These are phyloP conservation scores for Gymnocephalus cernua DNA, from an alignment of 2,113 vertebrate genomes.

Conservation along the genomic window DNA sequence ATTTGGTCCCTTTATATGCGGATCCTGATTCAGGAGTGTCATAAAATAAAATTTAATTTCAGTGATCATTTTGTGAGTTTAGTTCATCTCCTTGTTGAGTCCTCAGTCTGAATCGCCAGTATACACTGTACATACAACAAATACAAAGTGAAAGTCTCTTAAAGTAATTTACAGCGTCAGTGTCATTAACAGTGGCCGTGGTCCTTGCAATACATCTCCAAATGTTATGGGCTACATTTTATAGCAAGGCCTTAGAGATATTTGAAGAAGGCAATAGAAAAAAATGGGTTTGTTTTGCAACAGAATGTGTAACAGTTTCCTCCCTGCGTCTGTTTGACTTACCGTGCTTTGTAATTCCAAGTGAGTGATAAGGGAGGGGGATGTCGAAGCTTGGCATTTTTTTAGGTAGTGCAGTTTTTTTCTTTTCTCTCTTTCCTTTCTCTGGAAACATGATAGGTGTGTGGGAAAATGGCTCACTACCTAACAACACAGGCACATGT, in stretches of 20 bases:
- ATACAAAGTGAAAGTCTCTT: constrained; percentile 1
- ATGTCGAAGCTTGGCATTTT: constrained; percentile 54
- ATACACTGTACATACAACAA: neutral
- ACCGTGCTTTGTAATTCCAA: constrained; percentile 52
- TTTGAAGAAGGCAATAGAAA: neutral
- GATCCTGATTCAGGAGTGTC: neutral
- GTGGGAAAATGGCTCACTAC: constrained; percentile 26
- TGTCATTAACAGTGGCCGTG: neutral
- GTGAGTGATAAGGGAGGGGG: constrained; percentile 49
- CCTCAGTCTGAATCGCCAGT: neutral
- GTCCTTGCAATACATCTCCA: neutral
- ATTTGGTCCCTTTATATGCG: constrained; percentile 1
- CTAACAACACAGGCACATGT: constrained; percentile 20
- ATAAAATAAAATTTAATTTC: neutral
- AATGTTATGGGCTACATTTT: constrained; percentile 15
- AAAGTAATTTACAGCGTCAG: neutral
- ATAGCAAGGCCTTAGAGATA: neutral
- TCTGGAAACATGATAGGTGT: constrained; percentile 67
- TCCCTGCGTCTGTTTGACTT: constrained; percentile 46
- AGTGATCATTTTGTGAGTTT: neutral
- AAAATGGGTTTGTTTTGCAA: constrained; percentile 24
- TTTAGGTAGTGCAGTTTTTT: constrained; percentile 43
- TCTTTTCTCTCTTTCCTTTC: constrained; percentile 32
- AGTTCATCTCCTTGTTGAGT: constrained; percentile 29
- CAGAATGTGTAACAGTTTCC: constrained; percentile 50